Conservation (phyloP, 2,797 vertebrate species). For the Anniella stebbinsi region DNA sequence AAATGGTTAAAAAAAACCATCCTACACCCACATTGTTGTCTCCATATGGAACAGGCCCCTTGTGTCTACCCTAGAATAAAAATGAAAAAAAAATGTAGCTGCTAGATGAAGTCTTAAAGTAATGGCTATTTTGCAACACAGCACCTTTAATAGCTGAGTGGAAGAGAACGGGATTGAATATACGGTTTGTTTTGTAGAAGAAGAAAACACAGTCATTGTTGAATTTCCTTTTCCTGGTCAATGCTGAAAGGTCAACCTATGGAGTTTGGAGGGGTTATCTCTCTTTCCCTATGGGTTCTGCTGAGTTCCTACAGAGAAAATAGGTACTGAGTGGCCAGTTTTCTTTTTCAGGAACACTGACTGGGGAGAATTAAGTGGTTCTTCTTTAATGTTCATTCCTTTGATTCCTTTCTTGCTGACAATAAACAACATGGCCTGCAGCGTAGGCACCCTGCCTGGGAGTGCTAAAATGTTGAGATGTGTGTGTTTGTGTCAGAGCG, state of each 20-base stretch:
- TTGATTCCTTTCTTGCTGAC: background rate
- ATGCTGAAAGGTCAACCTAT: background rate
- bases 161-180: background rate
- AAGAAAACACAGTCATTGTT: background rate
- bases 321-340: background rate
- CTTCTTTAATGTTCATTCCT: background rate
- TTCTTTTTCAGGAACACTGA: background rate
- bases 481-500: background rate
- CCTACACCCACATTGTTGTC: too few relatives aligned
- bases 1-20: too few relatives aligned
- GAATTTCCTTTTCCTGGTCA: background rate
- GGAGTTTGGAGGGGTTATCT: background rate
- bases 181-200: background rate
- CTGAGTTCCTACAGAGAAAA: background rate
- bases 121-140: too few relatives aligned
- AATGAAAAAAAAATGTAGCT: too few relatives aligned
- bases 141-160: background rate
- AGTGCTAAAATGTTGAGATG: background rate
- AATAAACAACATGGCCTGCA: background rate
- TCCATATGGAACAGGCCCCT: too few relatives aligned
- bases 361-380: background rate
- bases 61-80: too few relatives aligned
- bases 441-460: background rate
- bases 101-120: too few relatives aligned
- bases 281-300: background rate